Conservation (phyloP, 1,140 invertebrate genomes). For the Drosophila bifasciata region DNA sequence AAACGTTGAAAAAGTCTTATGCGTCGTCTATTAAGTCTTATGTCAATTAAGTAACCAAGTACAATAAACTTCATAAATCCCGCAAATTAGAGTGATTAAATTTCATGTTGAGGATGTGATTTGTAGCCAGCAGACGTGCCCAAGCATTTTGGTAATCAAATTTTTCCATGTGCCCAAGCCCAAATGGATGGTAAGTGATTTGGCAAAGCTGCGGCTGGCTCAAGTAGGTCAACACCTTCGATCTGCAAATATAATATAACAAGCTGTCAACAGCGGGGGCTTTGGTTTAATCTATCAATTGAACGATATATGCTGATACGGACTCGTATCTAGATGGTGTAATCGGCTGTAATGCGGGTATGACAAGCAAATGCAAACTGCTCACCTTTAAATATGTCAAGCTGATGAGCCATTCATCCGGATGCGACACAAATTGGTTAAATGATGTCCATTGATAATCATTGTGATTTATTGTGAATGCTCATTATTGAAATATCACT, state of each 20-base stretch:
- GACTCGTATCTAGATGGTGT: conserved; percentile 8
- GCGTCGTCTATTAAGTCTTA: too few species aligned
- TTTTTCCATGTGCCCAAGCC: conserved; percentile 30
- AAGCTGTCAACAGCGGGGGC: conserved; percentile 14
- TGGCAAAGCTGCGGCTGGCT: conserved; percentile 25
- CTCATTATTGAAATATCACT: conserved; percentile 68
- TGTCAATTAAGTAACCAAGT: conserved; percentile 66
- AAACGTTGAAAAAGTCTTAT: conserved; percentile 31
- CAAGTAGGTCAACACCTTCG: conserved; percentile 26
- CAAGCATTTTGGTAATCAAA: conserved; percentile 45
- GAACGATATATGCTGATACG: conserved; percentile 17
- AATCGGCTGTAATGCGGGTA: conserved; percentile 7
- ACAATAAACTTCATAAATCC: conserved; percentile 77
- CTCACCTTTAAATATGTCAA: not conserved
- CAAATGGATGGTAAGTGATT: conserved; percentile 47
- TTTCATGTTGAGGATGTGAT: conserved; percentile 60
- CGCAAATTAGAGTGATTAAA: conserved; percentile 76
- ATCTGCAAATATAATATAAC: conserved; percentile 18
- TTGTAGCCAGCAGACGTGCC: conserved; percentile 34
- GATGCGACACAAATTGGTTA: conserved; percentile 37
- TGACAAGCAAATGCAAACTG: not conserved
- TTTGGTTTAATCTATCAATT: conserved; percentile 19
- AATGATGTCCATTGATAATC: conserved; percentile 51
- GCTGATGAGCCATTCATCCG: conserved; percentile 12
- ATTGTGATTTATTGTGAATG: conserved; percentile 62